Percentiles rank a stretch among this genome's conserved stretches.
Conservation (phyloP, 2,113 vertebrate genomes). For the Antigone vipio region DNA sequence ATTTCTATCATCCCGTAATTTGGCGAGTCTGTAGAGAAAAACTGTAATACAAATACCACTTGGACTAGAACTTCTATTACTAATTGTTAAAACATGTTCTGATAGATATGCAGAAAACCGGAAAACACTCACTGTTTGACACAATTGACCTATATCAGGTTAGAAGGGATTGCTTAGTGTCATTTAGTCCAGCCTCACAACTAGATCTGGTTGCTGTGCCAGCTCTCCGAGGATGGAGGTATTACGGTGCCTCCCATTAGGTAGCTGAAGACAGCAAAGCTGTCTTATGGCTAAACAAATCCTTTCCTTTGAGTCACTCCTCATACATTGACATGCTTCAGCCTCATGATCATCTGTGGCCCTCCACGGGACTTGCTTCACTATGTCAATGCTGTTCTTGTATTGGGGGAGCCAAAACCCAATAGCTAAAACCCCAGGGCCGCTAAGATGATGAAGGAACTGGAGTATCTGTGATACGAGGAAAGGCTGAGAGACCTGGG, state of each 20-base stretch:
- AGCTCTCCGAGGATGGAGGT: neutral
- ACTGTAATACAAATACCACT: neutral
- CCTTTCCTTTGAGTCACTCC: neutral
- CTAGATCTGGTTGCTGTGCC: neutral
- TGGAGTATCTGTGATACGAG: neutral
- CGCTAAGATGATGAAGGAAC: neutral
- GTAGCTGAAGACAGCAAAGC: neutral
- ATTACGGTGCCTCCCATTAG: neutral
- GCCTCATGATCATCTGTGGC: neutral
- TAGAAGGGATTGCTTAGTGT: neutral
- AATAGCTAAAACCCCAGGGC: neutral
- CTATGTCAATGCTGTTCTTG: rapidly evolving
- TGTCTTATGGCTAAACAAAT: neutral
- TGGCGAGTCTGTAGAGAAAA: neutral
- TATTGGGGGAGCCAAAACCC: neutral
- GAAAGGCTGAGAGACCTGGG: neutral
- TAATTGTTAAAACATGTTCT: neutral
- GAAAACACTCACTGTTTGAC: neutral
- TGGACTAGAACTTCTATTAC: neutral
- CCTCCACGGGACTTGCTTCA: neutral
- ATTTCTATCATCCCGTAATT: neutral
- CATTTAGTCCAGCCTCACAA: neutral
- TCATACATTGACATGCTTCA: neutral
- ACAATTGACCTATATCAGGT: neutral
- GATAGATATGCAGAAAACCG: neutral